Conservation (phyloP, 2,113 vertebrate species). For the Cyanoramphus novaezelandiae region DNA sequence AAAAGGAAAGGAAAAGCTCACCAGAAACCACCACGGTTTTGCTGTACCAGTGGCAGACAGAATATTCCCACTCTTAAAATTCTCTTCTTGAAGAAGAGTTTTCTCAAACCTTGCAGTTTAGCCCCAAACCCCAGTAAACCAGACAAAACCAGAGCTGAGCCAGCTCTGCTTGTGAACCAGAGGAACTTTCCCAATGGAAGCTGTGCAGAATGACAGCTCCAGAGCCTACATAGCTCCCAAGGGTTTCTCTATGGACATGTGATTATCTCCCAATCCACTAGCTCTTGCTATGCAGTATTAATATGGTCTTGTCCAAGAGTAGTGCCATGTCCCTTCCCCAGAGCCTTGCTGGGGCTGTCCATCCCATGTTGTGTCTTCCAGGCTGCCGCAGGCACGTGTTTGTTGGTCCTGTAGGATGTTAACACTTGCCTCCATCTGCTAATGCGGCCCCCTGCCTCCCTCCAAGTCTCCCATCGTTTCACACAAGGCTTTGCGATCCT, state of each 20-base stretch:
- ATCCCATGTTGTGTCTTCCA: fast-evolving
- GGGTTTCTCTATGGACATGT: neutral
- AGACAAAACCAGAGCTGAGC: neutral
- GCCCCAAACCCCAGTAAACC: neutral
- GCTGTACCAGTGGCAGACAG: neutral
- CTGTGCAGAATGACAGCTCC: neutral
- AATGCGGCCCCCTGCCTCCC: neutral
- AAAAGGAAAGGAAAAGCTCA: neutral
- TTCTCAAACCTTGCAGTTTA: neutral
- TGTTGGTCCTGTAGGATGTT: neutral
- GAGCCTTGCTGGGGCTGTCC: neutral
- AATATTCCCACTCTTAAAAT: neutral
- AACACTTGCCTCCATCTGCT: neutral
- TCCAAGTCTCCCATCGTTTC: neutral
- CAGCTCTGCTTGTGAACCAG: neutral
- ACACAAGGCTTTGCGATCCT: neutral
- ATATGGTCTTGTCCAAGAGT: no score
- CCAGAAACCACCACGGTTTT: neutral
- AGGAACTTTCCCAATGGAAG: neutral
- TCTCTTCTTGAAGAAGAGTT: neutral
- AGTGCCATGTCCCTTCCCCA: neutral
- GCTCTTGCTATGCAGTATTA: neutral
- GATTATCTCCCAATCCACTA: fast-evolving
- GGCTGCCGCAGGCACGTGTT: fast-evolving
- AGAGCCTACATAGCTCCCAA: fast-evolving